Conservation (phyloP, 2,797 vertebrate genomes). For the Bovichtus diacanthus region DNA sequence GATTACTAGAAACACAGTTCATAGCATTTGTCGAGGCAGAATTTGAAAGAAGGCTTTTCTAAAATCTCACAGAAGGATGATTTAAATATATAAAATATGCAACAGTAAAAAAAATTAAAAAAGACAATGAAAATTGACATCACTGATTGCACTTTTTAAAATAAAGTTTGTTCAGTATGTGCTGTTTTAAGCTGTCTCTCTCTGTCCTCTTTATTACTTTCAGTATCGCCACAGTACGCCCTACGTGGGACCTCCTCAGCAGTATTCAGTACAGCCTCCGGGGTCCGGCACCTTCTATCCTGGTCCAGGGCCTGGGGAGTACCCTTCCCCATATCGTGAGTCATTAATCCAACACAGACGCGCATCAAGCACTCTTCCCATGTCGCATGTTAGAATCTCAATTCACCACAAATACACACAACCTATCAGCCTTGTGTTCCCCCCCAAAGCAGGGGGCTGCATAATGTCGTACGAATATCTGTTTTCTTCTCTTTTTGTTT, state of each 20-base stretch:
- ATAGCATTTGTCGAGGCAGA: background rate
- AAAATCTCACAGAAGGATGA: background rate
- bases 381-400: slow-evolving; percentile 6
- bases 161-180: background rate
- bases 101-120: too few relatives aligned
- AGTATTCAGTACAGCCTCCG: slow-evolving; percentile 95
- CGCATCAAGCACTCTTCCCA: slow-evolving; percentile 1
- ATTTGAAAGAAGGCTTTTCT: background rate
- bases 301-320: slow-evolving; percentile 95
- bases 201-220: background rate
- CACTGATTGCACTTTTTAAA: background rate
- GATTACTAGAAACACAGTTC: background rate
- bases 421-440: background rate
- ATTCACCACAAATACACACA: slow-evolving; percentile 18
- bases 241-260: slow-evolving; percentile 94
- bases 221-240: slow-evolving; percentile 97
- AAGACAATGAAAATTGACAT: background rate
- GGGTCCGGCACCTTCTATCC: slow-evolving; percentile 95
- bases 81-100: background rate
- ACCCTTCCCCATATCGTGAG: slow-evolving; percentile 94
- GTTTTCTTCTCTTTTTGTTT: slow-evolving; percentile 28
- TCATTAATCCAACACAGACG: slow-evolving; percentile 30
- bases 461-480: slow-evolving; percentile 20
- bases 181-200: slow-evolving; percentile 1
- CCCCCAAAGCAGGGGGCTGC: background rate